phyloP scores from a whole-genome alignment of 2,113 vertebrate species.

The Gobiocypris rarus region DNA sequence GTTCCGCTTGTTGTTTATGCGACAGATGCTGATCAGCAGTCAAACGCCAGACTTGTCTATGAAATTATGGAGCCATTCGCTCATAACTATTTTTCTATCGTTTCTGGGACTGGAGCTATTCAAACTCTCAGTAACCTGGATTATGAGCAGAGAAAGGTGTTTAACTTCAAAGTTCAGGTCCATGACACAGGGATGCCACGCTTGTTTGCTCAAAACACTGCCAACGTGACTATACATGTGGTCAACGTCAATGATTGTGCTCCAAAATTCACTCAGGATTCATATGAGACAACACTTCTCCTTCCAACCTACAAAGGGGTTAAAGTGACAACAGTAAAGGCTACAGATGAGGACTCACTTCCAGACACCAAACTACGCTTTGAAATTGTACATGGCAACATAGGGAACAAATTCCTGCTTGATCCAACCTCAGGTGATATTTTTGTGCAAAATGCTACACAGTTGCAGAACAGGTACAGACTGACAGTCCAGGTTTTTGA shows the following conservation, averaged over 20 bases:
- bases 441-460: slow-evolving; percentile 79
- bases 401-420: slow-evolving; percentile 82
- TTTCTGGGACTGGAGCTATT: slow-evolving; percentile 84
- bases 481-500: slow-evolving; percentile 81
- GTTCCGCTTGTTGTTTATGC: slow-evolving; percentile 81
- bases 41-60: slow-evolving; percentile 83
- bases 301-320: slow-evolving; percentile 83
- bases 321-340: slow-evolving; percentile 76
- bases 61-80: slow-evolving; percentile 81
- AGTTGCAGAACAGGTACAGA: slow-evolving; percentile 82
- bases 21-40: slow-evolving; percentile 80
- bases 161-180: slow-evolving; percentile 83
- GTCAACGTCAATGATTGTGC: slow-evolving; percentile 85
- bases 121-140: slow-evolving; percentile 79
- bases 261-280: slow-evolving; percentile 78
- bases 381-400: slow-evolving; percentile 83
- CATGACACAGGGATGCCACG: slow-evolving; percentile 79
- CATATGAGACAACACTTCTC: slow-evolving; percentile 78
- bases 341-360: slow-evolving; percentile 80
- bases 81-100: slow-evolving; percentile 82
- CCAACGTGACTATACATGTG: slow-evolving; percentile 83
- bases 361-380: slow-evolving; percentile 78
- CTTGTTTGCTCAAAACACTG: slow-evolving; percentile 77
- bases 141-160: slow-evolving; percentile 79
- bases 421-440: slow-evolving; percentile 74